Percentiles rank a stretch among this genome's conserved stretches.
Evolutionary conservation across 1,140 invertebrate genomes (phyloP).

Genomic region (Caenorhabditis remanei): DNA sequence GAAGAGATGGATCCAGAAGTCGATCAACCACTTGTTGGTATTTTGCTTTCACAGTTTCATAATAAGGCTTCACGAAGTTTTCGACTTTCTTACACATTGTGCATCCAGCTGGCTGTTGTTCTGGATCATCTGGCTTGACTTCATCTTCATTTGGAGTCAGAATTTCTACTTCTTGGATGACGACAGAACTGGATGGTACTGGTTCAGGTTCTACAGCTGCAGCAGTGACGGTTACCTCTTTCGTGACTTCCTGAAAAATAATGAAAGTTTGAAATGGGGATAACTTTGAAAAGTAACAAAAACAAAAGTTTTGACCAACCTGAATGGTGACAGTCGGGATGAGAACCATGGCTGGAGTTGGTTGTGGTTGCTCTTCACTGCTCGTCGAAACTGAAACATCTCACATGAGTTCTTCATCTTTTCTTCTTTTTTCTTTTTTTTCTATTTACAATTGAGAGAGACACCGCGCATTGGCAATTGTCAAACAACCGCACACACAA

Average conservation of each 20-base stretch:
- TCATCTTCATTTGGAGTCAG: conserved; percentile 30
- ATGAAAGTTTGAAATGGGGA: neutral
- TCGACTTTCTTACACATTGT: neutral
- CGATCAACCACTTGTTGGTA: neutral
- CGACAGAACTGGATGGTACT: neutral
- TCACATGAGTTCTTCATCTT: conserved; percentile 40
- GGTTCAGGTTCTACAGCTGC: neutral
- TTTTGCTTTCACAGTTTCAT: neutral
- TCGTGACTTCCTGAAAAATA: conserved; percentile 21
- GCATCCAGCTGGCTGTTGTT: neutral
- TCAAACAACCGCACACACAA: conserved; percentile 25
- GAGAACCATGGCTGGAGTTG: conserved; percentile 36
- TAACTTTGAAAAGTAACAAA: neutral
- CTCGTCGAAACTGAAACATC: conserved; percentile 54
- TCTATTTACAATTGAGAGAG: conserved; percentile 41
- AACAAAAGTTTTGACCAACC: neutral
- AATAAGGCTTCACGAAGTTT: conserved; percentile 2
- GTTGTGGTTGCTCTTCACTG: conserved; percentile 48
- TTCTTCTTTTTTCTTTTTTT: neutral
- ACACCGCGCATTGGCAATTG: neutral
- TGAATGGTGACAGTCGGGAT: conserved; percentile 32
- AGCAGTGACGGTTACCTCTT: neutral
- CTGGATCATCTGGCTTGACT: neutral
- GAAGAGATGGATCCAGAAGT: conserved; percentile 23
- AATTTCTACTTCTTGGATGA: conserved; percentile 7